These are phyloP conservation scores for Colletes latitarsis DNA, from an alignment of 1,140 invertebrate species.

Conservation along the genomic window DNA sequence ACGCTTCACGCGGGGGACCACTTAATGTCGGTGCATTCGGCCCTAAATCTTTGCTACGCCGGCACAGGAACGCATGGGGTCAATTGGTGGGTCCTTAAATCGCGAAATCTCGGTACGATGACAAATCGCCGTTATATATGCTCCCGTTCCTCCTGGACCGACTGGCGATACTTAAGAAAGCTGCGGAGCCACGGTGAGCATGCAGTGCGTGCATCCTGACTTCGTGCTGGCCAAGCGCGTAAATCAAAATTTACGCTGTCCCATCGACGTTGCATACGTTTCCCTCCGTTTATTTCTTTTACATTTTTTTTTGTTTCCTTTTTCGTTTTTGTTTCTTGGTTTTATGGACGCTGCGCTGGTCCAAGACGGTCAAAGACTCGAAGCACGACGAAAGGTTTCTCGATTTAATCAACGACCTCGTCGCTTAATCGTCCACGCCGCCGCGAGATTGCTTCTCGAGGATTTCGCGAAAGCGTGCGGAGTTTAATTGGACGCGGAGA, in stretches of 20 bases:
- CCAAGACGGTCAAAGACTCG: not conserved
- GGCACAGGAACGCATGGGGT: conserved; percentile 25
- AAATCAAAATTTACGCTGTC: conserved; percentile 35
- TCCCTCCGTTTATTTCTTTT: not conserved
- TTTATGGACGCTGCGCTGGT: conserved; percentile 1
- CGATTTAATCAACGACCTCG: not conserved
- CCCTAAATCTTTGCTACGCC: conserved; percentile 26
- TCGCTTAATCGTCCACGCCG: not conserved
- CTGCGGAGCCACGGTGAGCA: not conserved
- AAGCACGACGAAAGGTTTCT: not conserved
- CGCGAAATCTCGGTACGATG: conserved; percentile 41
- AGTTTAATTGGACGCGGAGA: too few relatives aligned
- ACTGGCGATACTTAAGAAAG: not conserved
- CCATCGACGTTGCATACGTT: conserved; percentile 16
- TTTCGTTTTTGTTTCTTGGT: not conserved
- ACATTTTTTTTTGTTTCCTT: not conserved
- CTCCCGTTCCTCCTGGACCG: conserved; percentile 19
- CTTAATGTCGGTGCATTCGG: conserved; percentile 22
- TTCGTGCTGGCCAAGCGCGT: conserved; percentile 16
- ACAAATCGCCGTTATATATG: conserved; percentile 49
- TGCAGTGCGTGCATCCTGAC: conserved; percentile 23
- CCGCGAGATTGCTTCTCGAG: not conserved
- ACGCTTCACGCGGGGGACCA: conserved; percentile 20
- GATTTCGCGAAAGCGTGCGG: too few relatives aligned
- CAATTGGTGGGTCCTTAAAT: conserved; percentile 50